Evolutionary conservation across 2,113 vertebrate species (phyloP).

Genomic region (Regulus satrapa): DNA sequence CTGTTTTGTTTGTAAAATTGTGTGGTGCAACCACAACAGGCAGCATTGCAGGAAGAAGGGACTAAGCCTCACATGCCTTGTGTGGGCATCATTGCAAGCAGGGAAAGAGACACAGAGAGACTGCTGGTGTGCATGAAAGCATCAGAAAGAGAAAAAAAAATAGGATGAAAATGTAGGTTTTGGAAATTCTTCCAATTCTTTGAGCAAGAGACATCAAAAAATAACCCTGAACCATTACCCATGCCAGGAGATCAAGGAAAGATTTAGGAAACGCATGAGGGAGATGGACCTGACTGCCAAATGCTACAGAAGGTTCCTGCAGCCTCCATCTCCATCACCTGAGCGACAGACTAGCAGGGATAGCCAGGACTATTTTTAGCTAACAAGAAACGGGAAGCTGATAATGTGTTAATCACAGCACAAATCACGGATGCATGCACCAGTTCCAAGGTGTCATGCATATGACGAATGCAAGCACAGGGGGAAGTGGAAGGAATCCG

Average conservation of each 20-base stretch:
- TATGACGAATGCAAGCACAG: conserved; percentile 66
- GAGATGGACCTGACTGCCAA: conserved; percentile 35
- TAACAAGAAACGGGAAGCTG: conserved; percentile 51
- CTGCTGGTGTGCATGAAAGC: not conserved
- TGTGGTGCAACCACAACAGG: not conserved
- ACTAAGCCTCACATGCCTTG: not conserved
- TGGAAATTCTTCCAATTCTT: not conserved
- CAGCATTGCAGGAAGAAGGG: not conserved
- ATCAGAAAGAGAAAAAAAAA: not conserved
- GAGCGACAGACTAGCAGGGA: conserved; percentile 58
- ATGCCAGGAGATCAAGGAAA: conserved; percentile 7
- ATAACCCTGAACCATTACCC: not conserved
- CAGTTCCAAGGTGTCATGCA: conserved; percentile 58
- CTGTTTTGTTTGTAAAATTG: not conserved
- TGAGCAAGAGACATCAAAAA: not conserved
- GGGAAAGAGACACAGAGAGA: not conserved
- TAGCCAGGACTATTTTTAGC: conserved; percentile 65
- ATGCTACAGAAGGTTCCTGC: conserved; percentile 55
- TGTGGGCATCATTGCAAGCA: not conserved
- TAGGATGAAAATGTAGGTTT: not conserved
- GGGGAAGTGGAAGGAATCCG: conserved; percentile 56
- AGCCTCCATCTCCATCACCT: conserved; percentile 60
- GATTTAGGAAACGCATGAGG: not conserved
- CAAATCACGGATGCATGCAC: conserved; percentile 43
- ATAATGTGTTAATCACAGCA: conserved; percentile 68